Evolutionary conservation across 2,888 invertebrate species (phyloP).

Genomic region (Escarpia spicata): DNA sequence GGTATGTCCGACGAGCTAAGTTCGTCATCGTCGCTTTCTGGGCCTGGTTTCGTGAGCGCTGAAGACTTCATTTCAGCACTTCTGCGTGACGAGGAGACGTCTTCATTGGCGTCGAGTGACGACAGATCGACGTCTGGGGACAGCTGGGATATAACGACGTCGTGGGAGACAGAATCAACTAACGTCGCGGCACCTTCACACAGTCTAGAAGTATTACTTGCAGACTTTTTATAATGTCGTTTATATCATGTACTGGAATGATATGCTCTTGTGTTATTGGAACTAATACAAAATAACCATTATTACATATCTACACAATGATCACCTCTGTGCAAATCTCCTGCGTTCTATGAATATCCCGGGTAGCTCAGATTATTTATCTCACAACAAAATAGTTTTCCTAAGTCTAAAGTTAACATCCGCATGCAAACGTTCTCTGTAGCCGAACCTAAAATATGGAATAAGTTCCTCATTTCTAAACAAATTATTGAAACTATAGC

Average conservation of each 20-base stretch:
- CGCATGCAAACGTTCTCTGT: too few relatives aligned
- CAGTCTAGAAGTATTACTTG: not conserved
- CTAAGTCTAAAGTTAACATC: too few relatives aligned
- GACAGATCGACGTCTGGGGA: not conserved
- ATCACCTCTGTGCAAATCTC: too few relatives aligned
- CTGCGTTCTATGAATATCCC: too few relatives aligned
- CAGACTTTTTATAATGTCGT: not conserved
- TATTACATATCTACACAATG: too few relatives aligned
- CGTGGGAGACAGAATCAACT: not conserved
- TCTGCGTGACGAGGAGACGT: not conserved
- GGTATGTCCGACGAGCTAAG: not conserved
- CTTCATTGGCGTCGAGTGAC: not conserved
- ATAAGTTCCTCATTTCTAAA: too few relatives aligned
- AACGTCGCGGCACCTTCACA: not conserved
- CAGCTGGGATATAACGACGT: not conserved
- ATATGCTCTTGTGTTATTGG: too few relatives aligned
- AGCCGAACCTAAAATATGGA: too few relatives aligned
- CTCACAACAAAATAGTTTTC: too few relatives aligned
- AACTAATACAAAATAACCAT: too few relatives aligned
- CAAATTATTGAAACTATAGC: too few relatives aligned
- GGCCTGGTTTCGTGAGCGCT: conserved; percentile 3
- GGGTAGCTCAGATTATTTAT: too few relatives aligned
- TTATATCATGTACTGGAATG: not conserved
- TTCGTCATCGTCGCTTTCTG: not conserved
- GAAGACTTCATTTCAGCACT: not conserved